These are phyloP conservation scores for Epinotia demarniana DNA, from an alignment of 2,888 invertebrate species.

Conservation along the genomic window DNA sequence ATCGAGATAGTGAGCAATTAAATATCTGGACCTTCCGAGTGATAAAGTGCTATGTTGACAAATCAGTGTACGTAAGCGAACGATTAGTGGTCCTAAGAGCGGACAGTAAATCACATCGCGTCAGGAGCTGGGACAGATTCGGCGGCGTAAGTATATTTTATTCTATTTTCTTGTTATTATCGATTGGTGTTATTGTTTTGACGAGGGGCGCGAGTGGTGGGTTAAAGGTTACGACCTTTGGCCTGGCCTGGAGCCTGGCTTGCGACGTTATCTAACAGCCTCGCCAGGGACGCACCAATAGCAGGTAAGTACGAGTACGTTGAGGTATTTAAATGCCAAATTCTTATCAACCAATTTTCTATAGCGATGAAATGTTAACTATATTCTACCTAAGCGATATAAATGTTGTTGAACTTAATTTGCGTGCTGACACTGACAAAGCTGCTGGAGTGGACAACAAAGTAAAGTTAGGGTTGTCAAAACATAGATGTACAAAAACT, in stretches of 20 bases:
- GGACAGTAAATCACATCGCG: constrained; percentile 47
- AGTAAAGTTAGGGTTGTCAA: constrained; percentile 10
- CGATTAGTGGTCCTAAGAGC: constrained; percentile 48
- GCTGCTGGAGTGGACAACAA: neutral
- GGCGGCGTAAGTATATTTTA: constrained; percentile 62
- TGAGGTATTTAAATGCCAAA: neutral
- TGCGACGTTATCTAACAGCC: constrained; percentile 71
- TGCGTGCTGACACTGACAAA: neutral
- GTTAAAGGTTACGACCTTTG: constrained; percentile 76
- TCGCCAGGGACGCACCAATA: constrained; percentile 37
- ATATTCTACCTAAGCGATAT: neutral
- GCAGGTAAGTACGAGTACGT: too few species aligned
- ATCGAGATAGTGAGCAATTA: constrained; percentile 51
- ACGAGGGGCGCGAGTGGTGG: constrained; percentile 56
- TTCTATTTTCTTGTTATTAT: constrained; percentile 54
- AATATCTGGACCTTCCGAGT: constrained; percentile 50
- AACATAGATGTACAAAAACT: neutral
- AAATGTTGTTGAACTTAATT: too few species aligned
- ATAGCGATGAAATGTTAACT: neutral
- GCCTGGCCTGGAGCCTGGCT: constrained; percentile 56
- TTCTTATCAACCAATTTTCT: neutral
- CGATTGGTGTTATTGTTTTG: constrained; percentile 69
- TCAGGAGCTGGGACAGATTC: constrained; percentile 51
- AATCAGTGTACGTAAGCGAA: constrained; percentile 42
- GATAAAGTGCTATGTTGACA: constrained; percentile 49